These are phyloP conservation scores for Coptodon rendalli DNA, from an alignment of 2,113 vertebrate genomes.

Conservation along the genomic window DNA sequence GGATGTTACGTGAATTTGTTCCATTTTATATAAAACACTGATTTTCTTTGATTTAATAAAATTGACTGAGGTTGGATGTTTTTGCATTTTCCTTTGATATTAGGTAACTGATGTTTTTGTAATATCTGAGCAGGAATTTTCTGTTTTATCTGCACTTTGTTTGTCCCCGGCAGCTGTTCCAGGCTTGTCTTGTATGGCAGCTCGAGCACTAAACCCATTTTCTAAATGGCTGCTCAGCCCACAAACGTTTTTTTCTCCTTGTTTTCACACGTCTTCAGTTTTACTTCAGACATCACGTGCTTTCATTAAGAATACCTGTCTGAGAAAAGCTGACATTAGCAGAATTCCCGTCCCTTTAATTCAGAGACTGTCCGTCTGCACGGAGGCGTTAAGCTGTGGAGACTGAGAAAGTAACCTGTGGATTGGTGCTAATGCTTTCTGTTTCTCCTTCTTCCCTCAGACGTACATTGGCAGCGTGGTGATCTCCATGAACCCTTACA, in stretches of 20 bases:
- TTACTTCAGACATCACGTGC: constrained; percentile 30
- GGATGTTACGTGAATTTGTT: constrained; percentile 23
- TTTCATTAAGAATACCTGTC: constrained; percentile 34
- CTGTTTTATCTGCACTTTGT: not conserved
- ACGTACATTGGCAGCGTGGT: constrained; percentile 98
- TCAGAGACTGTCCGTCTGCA: not conserved
- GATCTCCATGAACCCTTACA: constrained; percentile 96
- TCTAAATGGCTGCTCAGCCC: not conserved
- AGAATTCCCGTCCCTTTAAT: not conserved
- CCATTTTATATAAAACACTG: not conserved
- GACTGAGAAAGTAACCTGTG: not conserved
- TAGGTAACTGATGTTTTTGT: not conserved
- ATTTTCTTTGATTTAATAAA: not conserved
- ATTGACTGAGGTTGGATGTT: not conserved
- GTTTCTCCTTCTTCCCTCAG: constrained; percentile 56
- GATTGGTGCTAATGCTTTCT: not conserved
- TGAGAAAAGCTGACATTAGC: constrained; percentile 18
- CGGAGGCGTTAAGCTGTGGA: not conserved
- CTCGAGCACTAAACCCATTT: not conserved
- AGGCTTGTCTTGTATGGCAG: not conserved
- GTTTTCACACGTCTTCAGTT: not conserved
- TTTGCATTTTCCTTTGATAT: not conserved
- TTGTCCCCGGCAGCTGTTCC: not conserved
- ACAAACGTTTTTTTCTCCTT: constrained; percentile 20
- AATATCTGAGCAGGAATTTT: not conserved